Evolutionary conservation across 2,888 invertebrate species (phyloP).

Genomic region (Melinaea marsaeus): DNA sequence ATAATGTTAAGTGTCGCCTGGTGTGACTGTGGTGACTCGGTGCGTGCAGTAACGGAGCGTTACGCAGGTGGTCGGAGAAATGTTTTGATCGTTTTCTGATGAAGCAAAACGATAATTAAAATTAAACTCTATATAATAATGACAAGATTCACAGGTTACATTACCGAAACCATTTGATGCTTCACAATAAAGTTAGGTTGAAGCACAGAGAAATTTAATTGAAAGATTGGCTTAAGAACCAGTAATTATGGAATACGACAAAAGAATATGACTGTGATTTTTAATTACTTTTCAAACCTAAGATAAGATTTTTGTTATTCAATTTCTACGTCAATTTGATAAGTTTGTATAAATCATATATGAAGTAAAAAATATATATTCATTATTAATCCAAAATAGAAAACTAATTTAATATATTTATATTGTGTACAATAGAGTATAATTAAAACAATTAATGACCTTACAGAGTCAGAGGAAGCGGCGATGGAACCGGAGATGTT

Average conservation of each 20-base stretch:
- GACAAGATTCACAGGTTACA: neutral
- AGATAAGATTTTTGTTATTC: too few species aligned
- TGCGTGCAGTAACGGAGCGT: slow-evolving; percentile 68
- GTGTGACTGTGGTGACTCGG: slow-evolving; percentile 55
- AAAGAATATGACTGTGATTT: too few species aligned
- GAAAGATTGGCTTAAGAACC: too few species aligned
- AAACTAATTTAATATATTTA: slow-evolving; percentile 15
- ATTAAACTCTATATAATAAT: neutral
- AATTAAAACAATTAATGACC: slow-evolving; percentile 35
- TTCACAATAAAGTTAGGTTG: too few species aligned
- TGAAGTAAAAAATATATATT: too few species aligned
- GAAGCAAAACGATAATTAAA: slow-evolving; percentile 16
- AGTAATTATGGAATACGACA: too few species aligned
- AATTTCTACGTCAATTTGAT: too few species aligned
- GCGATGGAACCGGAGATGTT: slow-evolving; percentile 53
- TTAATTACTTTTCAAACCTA: too few species aligned
- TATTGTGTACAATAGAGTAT: slow-evolving; percentile 28
- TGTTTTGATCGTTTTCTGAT: slow-evolving; percentile 22
- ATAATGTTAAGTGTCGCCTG: too few species aligned
- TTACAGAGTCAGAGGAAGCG: slow-evolving; percentile 46
- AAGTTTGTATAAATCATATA: too few species aligned
- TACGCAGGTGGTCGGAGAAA: slow-evolving; percentile 41
- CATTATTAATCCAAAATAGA: too few species aligned
- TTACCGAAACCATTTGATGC: neutral
- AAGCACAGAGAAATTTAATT: too few species aligned